Conservation (phyloP, 1,140 invertebrate species). For the Metopolophium dirhodum region DNA sequence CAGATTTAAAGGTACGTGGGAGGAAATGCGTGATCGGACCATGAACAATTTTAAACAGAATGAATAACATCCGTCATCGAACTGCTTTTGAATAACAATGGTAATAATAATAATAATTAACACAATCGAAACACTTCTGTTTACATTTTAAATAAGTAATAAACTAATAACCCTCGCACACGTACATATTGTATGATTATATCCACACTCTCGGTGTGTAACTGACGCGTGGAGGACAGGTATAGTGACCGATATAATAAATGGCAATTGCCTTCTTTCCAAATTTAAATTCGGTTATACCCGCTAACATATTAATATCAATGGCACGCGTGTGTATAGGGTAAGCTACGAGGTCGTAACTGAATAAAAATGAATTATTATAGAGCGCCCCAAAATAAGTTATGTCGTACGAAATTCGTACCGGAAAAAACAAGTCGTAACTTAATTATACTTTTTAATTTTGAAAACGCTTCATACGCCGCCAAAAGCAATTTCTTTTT, state of each 20-base stretch:
- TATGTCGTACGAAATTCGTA: background rate
- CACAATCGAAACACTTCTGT: background rate
- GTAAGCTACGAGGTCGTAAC: slow-evolving; percentile 17
- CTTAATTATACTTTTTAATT: slow-evolving; percentile 27
- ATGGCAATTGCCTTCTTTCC: background rate
- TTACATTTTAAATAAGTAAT: background rate
- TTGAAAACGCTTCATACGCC: background rate
- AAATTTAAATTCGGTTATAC: slow-evolving; percentile 19
- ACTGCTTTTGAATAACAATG: too few relatives aligned
- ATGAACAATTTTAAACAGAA: background rate
- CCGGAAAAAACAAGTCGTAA: background rate
- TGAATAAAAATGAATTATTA: slow-evolving; percentile 42
- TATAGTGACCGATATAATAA: background rate
- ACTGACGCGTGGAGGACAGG: background rate
- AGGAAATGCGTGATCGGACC: background rate
- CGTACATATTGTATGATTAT: background rate
- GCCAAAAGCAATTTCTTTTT: background rate
- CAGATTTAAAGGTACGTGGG: background rate
- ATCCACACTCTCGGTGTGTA: background rate
- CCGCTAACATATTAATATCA: slow-evolving; percentile 25
- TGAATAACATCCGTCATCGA: background rate
- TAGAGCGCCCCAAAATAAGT: background rate
- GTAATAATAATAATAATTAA: background rate
- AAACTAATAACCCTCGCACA: background rate
- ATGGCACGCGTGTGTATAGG: background rate